These are phyloP conservation scores for Eutolmus rufibarbis DNA, from an alignment of 2,888 invertebrate genomes.

Conservation along the genomic window DNA sequence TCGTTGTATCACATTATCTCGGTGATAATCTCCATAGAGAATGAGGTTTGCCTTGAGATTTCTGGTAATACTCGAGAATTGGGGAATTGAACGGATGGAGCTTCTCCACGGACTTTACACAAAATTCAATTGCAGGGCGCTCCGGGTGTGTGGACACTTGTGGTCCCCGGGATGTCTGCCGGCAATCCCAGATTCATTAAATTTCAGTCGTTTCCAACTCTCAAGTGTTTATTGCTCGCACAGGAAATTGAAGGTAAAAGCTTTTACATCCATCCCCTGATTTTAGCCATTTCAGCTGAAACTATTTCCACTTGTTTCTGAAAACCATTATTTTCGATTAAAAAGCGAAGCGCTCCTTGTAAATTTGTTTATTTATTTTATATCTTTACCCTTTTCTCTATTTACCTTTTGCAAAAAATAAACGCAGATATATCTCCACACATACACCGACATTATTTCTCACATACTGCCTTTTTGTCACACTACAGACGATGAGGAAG, in stretches of 20 bases:
- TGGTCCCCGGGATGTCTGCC: background rate
- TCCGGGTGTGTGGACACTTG: background rate
- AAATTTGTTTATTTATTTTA: background rate
- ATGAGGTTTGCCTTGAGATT: constrained; percentile 16
- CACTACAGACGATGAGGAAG: too few relatives aligned
- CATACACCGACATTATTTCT: background rate
- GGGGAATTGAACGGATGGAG: constrained; percentile 11
- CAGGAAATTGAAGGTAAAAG: background rate
- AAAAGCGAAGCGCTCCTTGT: background rate
- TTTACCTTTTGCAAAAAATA: background rate
- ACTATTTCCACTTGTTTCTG: background rate
- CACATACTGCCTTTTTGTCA: too few relatives aligned
- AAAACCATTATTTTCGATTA: background rate
- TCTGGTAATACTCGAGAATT: constrained; percentile 17
- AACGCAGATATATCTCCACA: background rate
- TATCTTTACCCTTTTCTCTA: background rate
- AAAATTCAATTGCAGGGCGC: background rate
- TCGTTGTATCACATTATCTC: constrained; percentile 26
- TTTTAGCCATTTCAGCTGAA: background rate
- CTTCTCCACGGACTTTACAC: background rate
- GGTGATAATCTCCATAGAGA: constrained; percentile 32
- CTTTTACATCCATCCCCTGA: background rate
- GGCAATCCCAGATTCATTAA: background rate
- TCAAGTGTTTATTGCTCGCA: background rate
- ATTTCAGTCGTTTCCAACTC: background rate